Base-by-base conservation (phyloP, 2,888 invertebrate species). In the Rotaria magnacalcarata region DNA sequence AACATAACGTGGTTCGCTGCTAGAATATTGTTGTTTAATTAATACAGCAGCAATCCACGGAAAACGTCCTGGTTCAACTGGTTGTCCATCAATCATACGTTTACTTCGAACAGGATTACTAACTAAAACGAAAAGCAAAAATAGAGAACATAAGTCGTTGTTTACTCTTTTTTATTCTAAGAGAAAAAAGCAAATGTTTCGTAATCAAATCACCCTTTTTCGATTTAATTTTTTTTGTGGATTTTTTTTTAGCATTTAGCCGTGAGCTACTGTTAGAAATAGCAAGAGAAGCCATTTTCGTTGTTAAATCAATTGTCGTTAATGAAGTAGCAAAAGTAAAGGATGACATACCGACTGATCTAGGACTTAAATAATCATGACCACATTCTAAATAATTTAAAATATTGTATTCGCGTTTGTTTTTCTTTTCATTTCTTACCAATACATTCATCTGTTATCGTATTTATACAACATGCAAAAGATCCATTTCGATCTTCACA, bases 401-500 rank as follows among this genome's bases (percentile, higher is more conserved):
- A 80, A 43, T 4, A 80, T 34, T 10, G 24, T 14, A 27, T 21
- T 2, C 3, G 5, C 19, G 0, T 11, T 24, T 80, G 3, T 3
- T 47, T n/a, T 21, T 43, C 10, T 47, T 19, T 24, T 4, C 4
- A 80, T 24, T 24, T 24, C 67, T 43, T 80, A 80, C 80, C 47
- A n/a, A 80, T 80, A n/a, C 80, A 80, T 80, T 80, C n/a, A 47
- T 80, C 47, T 80, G 47, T 47, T 80, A 47, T 80, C 8, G 3
- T 24, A 41, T 47, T 80, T 7, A 80, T 47, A 47, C 80, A 80
- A n/a, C 80, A 80, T 80, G 24, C 80, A 47, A 47, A 80, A 7
- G 80, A 47, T 47, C 80, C 80, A 80, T 80, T 80, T 47, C 47
- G 43, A 80, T 80, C 80, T 47, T 47, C 47, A 80, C 80, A 80